phyloP scores from a whole-genome alignment of 2,888 invertebrate species.

The Acronicta alni region DNA sequence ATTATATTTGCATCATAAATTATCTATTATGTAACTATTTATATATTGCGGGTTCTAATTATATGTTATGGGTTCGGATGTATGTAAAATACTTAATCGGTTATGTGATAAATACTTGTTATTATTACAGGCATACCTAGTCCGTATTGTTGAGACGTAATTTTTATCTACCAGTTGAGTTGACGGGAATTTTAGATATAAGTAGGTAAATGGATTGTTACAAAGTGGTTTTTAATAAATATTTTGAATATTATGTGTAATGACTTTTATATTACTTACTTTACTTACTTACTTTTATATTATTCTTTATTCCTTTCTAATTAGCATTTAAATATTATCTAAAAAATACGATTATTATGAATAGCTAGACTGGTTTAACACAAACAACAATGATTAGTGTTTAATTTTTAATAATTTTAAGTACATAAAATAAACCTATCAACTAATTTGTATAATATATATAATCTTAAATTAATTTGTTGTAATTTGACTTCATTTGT shows the following conservation, averaged over 20 bases:
- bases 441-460: conserved; percentile 89
- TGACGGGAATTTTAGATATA: neutral
- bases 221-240: conserved; percentile 33
- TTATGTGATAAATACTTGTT: neutral
- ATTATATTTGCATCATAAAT: too few relatives aligned
- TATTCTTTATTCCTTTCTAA: too few relatives aligned
- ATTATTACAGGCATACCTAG: neutral
- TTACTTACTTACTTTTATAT: too few relatives aligned
- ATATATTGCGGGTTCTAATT: too few relatives aligned
- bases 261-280: too few relatives aligned
- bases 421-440: conserved; percentile 89
- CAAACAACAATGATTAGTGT: conserved; percentile 71
- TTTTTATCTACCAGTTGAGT: neutral
- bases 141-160: neutral
- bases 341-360: too few relatives aligned
- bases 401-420: conserved; percentile 89
- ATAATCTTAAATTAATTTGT: conserved; percentile 89
- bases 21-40: too few relatives aligned
- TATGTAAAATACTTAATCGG: neutral
- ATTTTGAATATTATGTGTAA: conserved; percentile 2
- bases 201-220: conserved; percentile 10
- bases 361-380: conserved; percentile 20
- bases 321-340: too few relatives aligned
- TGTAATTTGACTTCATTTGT: conserved; percentile 88
- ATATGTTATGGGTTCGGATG: too few relatives aligned